Percentiles rank a stretch among this genome's conserved stretches.
Conservation (phyloP, 2,888 invertebrate species). For the Augiades crinisus region DNA sequence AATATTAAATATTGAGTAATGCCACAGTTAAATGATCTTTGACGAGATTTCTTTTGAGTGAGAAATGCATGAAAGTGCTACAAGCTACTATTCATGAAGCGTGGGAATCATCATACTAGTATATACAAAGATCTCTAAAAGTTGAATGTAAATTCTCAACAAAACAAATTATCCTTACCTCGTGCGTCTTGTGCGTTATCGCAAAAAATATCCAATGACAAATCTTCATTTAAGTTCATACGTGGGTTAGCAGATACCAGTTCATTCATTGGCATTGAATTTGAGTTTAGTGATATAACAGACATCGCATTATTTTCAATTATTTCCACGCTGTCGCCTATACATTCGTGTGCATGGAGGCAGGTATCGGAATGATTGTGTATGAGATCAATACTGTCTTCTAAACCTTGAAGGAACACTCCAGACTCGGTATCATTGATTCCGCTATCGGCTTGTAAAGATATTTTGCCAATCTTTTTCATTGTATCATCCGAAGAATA, state of each 20-base stretch:
- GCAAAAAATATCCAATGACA: conserved; percentile 41
- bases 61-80: too few relatives aligned
- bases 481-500: conserved; percentile 25
- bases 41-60: too few relatives aligned
- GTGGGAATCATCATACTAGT: too few relatives aligned
- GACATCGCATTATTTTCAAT: conserved; percentile 48
- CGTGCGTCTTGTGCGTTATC: conserved; percentile 48
- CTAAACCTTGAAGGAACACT: conserved; percentile 38
- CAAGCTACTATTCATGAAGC: too few relatives aligned
- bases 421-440: conserved; percentile 54
- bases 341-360: conserved; percentile 59
- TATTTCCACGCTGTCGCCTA: conserved; percentile 55
- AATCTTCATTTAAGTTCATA: conserved; percentile 26
- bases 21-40: too few relatives aligned
- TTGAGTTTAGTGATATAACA: conserved; percentile 49
- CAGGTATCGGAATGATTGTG: conserved; percentile 74
- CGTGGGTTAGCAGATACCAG: conserved; percentile 2
- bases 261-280: conserved; percentile 26
- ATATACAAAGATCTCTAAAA: too few relatives aligned
- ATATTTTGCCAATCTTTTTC: conserved; percentile 25
- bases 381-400: conserved; percentile 60
- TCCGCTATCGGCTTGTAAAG: conserved; percentile 51
- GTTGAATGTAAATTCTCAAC: too few relatives aligned
- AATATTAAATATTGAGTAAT: too few relatives aligned
- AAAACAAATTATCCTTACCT: too few relatives aligned